Evolutionary conservation across 2,888 invertebrate species (phyloP).

Genomic region (Dioctria rufipes): DNA sequence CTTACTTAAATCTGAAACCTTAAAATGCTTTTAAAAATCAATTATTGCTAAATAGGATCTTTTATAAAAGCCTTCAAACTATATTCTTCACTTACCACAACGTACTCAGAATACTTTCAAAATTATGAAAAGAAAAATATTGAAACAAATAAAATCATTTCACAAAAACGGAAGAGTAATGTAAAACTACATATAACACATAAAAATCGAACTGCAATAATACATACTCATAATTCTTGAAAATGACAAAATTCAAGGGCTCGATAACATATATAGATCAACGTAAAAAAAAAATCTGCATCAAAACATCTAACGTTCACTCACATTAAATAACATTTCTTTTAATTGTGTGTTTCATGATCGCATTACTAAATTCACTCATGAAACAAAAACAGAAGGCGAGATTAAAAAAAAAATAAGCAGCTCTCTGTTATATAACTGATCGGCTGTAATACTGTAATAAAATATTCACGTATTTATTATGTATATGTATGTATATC

Average conservation of each 20-base stretch:
- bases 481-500: background rate
- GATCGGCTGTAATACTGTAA: background rate
- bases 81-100: too few relatives aligned
- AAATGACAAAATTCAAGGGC: background rate
- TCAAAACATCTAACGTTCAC: background rate
- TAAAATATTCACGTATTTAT: background rate
- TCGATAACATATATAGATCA: background rate
- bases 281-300: constrained; percentile 7
- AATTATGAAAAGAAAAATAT: too few relatives aligned
- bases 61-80: too few relatives aligned
- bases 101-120: too few relatives aligned
- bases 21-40: too few relatives aligned
- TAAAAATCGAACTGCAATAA: background rate
- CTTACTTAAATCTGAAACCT: too few relatives aligned
- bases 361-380: constrained; percentile 19
- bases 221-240: background rate
- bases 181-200: background rate
- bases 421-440: constrained; percentile 29
- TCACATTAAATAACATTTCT: constrained; percentile 31
- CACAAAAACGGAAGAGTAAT: background rate
- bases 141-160: background rate
- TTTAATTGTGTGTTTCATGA: constrained; percentile 17
- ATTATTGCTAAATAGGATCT: too few relatives aligned
- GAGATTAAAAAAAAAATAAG: background rate
- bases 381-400: constrained; percentile 3